Base-by-base conservation (phyloP, 2,888 invertebrate species). In the Heliconius ethilla region DNA sequence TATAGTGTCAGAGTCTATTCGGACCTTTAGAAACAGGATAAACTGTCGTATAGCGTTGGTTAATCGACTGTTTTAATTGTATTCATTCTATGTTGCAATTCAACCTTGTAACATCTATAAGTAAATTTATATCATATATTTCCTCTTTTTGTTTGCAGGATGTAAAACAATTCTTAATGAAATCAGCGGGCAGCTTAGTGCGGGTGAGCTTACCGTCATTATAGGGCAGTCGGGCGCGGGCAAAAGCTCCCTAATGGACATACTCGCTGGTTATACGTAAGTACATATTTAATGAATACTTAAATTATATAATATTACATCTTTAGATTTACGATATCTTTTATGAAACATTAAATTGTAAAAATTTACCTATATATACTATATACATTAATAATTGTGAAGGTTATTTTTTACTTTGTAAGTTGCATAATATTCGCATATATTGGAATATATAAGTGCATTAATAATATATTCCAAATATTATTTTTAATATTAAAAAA, bases 151-250 rank as follows among this genome's bases (percentile, higher is more conserved):
- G 78, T 75, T 78, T 92, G 3, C 89, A 96, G 96, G 93, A 84
- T 91, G 92, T 80, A 96, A 96, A 87, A 93, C 94, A 72, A 96
- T 96, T 81, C 91, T 96, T 11, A 91, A 95, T 79, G 94, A 95
- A 15, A 89, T 96, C 2, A 95, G 95, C 82, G 97, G 97, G 0
- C 94, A 96, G 80, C 97, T 97, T 90, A 95, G 95, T 82, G 95
- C 96, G 0, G 97, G 97, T 3, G 97, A 97, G 88, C 91, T 97
- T 82, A 97, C 96, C 11, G 98, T 98, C 75, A 97, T 98, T 84
- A 97, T 98, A 95, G 98, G 98, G 40, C 98, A 98, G 70, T 97
- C 98, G 0, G 98, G 98, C 22, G 97, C 97, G 15, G 97, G 98
- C 78, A 98, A 98, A 92, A 97, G 97, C 81, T 97, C 97, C 3